phyloP scores from a whole-genome alignment of 2,797 vertebrate genomes.

The Rhadinocentrus ornatus region DNA sequence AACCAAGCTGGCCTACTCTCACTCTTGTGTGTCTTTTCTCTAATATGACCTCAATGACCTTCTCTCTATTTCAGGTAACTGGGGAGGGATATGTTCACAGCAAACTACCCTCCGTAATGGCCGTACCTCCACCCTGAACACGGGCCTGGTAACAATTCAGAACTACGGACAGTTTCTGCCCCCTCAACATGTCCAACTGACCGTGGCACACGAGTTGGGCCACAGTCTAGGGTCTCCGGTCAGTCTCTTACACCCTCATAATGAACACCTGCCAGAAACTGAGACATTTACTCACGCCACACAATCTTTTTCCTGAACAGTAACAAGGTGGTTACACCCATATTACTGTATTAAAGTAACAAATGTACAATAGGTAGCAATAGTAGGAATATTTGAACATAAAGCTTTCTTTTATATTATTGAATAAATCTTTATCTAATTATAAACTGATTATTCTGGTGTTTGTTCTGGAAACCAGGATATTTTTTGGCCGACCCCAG shows the following conservation, averaged over 20 bases:
- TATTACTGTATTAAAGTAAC: not conserved
- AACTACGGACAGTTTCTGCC: slow-evolving; percentile 84
- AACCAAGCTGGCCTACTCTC: not conserved
- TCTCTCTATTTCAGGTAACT: slow-evolving; percentile 74
- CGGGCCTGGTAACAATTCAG: slow-evolving; percentile 86
- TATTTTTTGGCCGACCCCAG: too few species aligned
- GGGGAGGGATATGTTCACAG: slow-evolving; percentile 85
- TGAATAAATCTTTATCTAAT: not conserved
- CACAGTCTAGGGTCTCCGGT: slow-evolving; percentile 88
- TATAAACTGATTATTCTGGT: not conserved
- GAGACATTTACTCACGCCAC: not conserved
- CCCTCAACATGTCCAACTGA: slow-evolving; percentile 80
- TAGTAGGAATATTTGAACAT: not conserved
- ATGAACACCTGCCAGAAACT: not conserved
- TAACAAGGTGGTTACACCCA: not conserved
- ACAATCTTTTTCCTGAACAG: not conserved
- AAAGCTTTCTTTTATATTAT: not conserved
- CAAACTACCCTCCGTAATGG: slow-evolving; percentile 48
- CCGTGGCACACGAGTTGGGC: slow-evolving; percentile 87
- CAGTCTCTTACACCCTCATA: slow-evolving; percentile 55
- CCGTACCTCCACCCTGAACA: slow-evolving; percentile 76
- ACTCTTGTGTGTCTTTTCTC: not conserved
- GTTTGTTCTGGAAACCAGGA: not conserved
- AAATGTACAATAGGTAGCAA: not conserved
- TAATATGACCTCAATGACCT: not conserved